Evolutionary conservation across 1,140 invertebrate genomes (phyloP), one percentile per base, ranked within the genome.

Genomic region (Ceratina calcarata): DNA sequence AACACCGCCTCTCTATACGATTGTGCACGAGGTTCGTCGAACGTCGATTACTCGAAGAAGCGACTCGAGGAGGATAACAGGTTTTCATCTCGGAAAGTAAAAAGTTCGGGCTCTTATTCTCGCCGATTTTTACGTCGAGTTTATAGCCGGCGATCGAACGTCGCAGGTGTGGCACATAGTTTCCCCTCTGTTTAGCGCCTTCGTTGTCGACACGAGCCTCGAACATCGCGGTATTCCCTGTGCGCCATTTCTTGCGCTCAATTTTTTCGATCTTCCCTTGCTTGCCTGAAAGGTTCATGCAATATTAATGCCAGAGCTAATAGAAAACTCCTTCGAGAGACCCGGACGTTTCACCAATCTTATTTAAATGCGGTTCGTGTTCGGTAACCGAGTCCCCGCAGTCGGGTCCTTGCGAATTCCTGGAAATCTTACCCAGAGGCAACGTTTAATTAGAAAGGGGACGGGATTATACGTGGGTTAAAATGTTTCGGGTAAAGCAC

Each of bases 91-190:
- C 20, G 4, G 24, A 49, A 8, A 2, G 16, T n/a, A 27, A 68
- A n/a, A 16, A 32, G 65, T 49, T n/a, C n/a, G 37, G 18, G 15
- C 6, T 13, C n/a, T 32, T 16, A 37, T 18, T 22, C 4, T 20
- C 76, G 4, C 53, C 49, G 67, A 37, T 71, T 51, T 72, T 15
- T 20, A 12, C 20, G 32, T 37, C 72, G 20, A 27, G 27, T 64
- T 65, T 45, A 13, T 45, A 53, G 18, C 69, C 60, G 27, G 27
- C 53, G 49, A 78, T 78, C 76, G 20, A 22, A 7, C 45, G 49
- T 78, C 76, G 32, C 76, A 78, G 76, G 76, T 78, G 68, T 72
- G 76, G 60, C 67, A n/a, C n/a, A 45, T 64, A 18, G 13, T 55
- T 49, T 57, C 10, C n/a, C 20, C n/a, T 53, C 15, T 24, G 20